Evolutionary conservation across 2,888 invertebrate genomes (phyloP), one percentile per base, ranked within the genome.

Genomic region (Dicranocentrus wangi): DNA sequence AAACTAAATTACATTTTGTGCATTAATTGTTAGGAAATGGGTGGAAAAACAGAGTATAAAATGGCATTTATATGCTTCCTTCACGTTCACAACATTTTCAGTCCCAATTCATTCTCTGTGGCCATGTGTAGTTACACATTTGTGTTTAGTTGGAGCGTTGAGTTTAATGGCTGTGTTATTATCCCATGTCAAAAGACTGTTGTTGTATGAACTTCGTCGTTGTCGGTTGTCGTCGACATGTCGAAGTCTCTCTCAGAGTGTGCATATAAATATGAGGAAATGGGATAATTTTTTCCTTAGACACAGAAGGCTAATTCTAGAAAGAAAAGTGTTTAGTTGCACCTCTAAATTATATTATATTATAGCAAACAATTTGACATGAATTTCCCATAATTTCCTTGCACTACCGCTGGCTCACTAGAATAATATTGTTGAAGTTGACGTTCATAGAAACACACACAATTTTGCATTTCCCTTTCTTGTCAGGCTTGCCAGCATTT

Each of bases 21-120:
- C 17, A 32, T 66, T 66, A 58, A 47, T 15, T 66, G 55, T 66
- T 61, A 69, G 76, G 69, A 77, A 77, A 69, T 68, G 76, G 68
- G 76, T 61, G 69, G 69, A 69, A 77, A 76, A 47, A 58, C 66
- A 53, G 58, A 17, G 55, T 51, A 66, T 15, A 72, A 63, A 55
- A 32, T 61, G 58, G 17, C 32, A 61, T 19, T 39, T 61, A 7
- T 21, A 32, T 61, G 17, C 28, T 61, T 61, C 61, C 39, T 39
- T 28, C 25, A 32, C 32, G 21, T 58, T 58, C 25, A 13, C 19
- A n/a, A 51, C 51, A 51, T 51, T n/a, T n/a, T 51, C 17, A 51
- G 51, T 51, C 19, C 51, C 19, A 51, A 51, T 51, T 51, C 51
- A n/a, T 43, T n/a, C n/a, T n/a, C n/a, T n/a, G n/a, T n/a, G n/a